Percentiles rank a stretch among this genome's conserved stretches.
These are phyloP conservation scores for Edolisoma coerulescens DNA, from an alignment of 2,113 vertebrate genomes.

Conservation along the genomic window DNA sequence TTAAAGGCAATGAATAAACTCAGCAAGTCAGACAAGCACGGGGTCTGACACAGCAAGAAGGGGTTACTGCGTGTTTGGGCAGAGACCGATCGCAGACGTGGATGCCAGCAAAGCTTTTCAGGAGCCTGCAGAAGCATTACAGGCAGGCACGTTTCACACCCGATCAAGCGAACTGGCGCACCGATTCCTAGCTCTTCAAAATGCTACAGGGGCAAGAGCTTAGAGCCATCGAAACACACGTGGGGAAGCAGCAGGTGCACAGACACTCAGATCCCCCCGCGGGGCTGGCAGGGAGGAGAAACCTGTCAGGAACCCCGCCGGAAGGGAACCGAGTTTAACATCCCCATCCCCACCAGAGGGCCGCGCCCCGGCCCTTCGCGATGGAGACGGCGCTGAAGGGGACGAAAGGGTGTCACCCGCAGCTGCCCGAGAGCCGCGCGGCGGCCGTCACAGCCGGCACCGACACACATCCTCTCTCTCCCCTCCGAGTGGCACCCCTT, in stretches of 20 bases:
- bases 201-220: not conserved
- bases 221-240: rapidly evolving
- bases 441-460: not conserved
- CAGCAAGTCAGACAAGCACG: not conserved
- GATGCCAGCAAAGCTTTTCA: not conserved
- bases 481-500: not conserved
- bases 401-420: no score
- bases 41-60: no score
- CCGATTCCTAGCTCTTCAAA: rapidly evolving
- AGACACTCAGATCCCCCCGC: rapidly evolving
- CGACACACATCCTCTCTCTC: not conserved
- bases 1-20: not conserved
- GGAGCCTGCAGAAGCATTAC: not conserved
- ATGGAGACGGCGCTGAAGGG: rapidly evolving
- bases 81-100: rapidly evolving
- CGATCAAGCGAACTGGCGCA: rapidly evolving
- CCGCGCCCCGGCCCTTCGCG: not conserved
- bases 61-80: no score
- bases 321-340: rapidly evolving
- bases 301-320: rapidly evolving
- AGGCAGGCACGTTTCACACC: rapidly evolving
- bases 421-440: not conserved
- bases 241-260: rapidly evolving
- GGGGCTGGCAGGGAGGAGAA: no score
- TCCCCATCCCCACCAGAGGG: rapidly evolving